These are phyloP conservation scores for Phaetusa simplex DNA, from an alignment of 2,113 vertebrate species.

Conservation along the genomic window DNA sequence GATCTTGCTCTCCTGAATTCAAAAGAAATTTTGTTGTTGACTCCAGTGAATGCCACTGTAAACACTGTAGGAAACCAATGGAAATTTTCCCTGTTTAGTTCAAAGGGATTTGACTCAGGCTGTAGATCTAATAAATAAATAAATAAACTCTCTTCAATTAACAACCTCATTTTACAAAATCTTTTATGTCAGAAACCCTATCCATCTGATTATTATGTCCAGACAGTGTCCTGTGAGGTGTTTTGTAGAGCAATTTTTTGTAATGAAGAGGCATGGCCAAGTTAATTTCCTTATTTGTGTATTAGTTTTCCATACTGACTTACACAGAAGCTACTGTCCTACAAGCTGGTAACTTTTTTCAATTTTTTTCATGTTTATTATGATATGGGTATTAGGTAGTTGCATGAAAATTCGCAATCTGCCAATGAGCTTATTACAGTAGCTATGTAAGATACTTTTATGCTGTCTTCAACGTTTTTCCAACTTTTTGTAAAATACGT, in stretches of 20 bases:
- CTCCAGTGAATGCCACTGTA: background rate
- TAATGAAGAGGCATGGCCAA: background rate
- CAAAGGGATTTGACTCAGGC: background rate
- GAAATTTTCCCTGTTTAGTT: background rate
- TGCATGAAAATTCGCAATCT: constrained; percentile 3
- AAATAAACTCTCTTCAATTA: background rate
- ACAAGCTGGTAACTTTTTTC: background rate
- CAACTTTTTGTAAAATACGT: constrained; percentile 19
- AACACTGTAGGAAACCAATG: background rate
- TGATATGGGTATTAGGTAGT: background rate
- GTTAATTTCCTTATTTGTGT: background rate
- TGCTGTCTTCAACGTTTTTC: constrained; percentile 24
- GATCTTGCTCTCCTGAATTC: background rate
- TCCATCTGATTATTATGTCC: background rate
- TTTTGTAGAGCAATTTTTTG: background rate
- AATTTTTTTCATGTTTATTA: background rate
- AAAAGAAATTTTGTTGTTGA: background rate
- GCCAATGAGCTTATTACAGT: background rate
- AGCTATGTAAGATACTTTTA: constrained; percentile 11
- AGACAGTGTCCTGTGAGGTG: background rate
- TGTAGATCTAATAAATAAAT: background rate
- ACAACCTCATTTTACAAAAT: background rate
- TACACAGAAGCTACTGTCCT: background rate
- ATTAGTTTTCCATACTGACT: background rate
- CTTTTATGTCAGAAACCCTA: background rate